These are phyloP conservation scores for Alectura lathami DNA, from an alignment of 2,113 vertebrate genomes.

Conservation along the genomic window DNA sequence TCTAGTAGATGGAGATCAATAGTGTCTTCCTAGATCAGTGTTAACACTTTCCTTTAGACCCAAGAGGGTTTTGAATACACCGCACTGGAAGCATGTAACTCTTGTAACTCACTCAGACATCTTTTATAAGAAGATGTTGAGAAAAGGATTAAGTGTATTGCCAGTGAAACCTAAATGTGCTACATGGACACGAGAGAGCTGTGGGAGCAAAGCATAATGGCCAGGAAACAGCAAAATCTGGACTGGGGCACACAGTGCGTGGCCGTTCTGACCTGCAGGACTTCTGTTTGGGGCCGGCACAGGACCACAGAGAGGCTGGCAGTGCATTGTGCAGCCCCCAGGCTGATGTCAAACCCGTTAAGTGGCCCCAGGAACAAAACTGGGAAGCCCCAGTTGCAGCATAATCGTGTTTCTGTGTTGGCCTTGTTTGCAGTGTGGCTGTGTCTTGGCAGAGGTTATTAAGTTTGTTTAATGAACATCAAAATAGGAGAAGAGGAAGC, in stretches of 20 bases:
- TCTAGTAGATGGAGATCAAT: not conserved
- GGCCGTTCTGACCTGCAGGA: not conserved
- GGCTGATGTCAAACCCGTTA: not conserved
- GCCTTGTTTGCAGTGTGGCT: not conserved
- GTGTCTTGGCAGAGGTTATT: slow-evolving; percentile 10
- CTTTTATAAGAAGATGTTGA: not conserved
- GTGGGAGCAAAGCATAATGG: fast-evolving
- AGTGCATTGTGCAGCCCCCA: not conserved
- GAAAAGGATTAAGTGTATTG: not conserved
- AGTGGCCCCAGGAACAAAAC: not conserved
- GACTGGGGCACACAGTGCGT: not conserved
- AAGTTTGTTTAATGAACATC: slow-evolving; percentile 40
- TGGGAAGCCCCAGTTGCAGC: not conserved
- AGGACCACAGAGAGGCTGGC: not conserved
- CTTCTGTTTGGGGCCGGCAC: fast-evolving
- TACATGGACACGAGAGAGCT: fast-evolving
- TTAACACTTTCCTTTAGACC: not conserved
- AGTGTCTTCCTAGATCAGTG: not conserved
- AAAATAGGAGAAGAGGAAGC: slow-evolving; percentile 46
- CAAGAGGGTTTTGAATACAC: not conserved
- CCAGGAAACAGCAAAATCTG: not conserved
- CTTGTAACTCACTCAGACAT: not conserved
- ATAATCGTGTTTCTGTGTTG: not conserved
- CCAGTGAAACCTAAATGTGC: not conserved
- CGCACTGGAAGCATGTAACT: not conserved